These are phyloP conservation scores for Hypocryptadius cinnamomeus DNA, from an alignment of 2,113 vertebrate species.

Conservation along the genomic window DNA sequence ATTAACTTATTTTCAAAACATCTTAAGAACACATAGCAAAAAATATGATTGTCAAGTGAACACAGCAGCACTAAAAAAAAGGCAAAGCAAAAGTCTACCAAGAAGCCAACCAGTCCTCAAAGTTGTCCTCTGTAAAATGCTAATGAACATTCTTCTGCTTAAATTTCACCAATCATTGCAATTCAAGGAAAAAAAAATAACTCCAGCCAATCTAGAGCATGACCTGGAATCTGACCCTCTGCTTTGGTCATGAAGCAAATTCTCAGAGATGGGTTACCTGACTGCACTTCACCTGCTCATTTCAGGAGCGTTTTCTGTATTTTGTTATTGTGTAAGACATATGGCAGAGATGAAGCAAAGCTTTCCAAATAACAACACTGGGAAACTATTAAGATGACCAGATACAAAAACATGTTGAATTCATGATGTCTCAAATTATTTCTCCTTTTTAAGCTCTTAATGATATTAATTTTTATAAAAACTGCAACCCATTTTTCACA, in stretches of 20 bases:
- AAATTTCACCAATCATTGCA: background rate
- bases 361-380: background rate
- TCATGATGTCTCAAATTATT: background rate
- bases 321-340: background rate
- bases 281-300: background rate
- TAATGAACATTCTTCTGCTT: background rate
- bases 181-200: background rate
- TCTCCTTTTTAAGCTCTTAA: background rate
- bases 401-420: background rate
- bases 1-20: background rate
- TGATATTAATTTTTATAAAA: background rate
- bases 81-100: background rate
- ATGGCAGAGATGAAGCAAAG: background rate
- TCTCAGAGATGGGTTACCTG: background rate
- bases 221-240: background rate
- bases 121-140: background rate
- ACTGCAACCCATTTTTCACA: background rate
- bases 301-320: background rate
- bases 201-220: background rate
- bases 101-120: background rate
- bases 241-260: background rate
- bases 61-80: background rate
- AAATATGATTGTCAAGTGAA: background rate
- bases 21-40: background rate
- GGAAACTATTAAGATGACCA: background rate